Conservation (phyloP, 2,797 vertebrate species). For the Helarctos malayanus region DNA sequence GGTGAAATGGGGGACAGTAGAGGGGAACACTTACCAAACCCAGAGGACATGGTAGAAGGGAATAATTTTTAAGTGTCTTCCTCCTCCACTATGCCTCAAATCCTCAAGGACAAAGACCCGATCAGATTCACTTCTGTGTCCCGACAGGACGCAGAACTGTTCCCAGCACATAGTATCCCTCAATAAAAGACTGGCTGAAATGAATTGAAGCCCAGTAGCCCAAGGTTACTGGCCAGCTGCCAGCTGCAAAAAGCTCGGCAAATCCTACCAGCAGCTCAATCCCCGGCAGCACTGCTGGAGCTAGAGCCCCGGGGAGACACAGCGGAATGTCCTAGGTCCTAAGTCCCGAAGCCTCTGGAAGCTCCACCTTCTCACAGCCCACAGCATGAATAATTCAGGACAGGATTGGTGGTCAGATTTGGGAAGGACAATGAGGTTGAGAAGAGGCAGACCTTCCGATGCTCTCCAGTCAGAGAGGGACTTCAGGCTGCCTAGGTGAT, state of each 20-base stretch:
- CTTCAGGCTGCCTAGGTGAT: not conserved
- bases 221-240: constrained; percentile 66
- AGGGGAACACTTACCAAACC: not conserved
- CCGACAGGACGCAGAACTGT: not conserved
- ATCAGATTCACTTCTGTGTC: constrained; percentile 52
- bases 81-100: not conserved
- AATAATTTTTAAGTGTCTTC: constrained; percentile 15
- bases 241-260: constrained; percentile 67
- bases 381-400: constrained; percentile 79
- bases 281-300: constrained; percentile 31
- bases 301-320: constrained; percentile 52
- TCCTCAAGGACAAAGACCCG: constrained; percentile 64
- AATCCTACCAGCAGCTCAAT: constrained; percentile 32
- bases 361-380: constrained; percentile 46
- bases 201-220: constrained; percentile 61
- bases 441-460: not conserved
- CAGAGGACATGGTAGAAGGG: not conserved
- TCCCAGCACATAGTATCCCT: constrained; percentile 50
- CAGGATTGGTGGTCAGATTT: constrained; percentile 59
- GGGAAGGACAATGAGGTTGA: constrained; percentile 53
- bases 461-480: not conserved
- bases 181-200: constrained; percentile 65
- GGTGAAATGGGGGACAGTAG: not conserved
- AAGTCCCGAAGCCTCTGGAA: constrained; percentile 60
- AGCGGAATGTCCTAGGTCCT: constrained; percentile 56